Base-by-base conservation (phyloP, 2,888 invertebrate genomes). In the Acronicta psi region DNA sequence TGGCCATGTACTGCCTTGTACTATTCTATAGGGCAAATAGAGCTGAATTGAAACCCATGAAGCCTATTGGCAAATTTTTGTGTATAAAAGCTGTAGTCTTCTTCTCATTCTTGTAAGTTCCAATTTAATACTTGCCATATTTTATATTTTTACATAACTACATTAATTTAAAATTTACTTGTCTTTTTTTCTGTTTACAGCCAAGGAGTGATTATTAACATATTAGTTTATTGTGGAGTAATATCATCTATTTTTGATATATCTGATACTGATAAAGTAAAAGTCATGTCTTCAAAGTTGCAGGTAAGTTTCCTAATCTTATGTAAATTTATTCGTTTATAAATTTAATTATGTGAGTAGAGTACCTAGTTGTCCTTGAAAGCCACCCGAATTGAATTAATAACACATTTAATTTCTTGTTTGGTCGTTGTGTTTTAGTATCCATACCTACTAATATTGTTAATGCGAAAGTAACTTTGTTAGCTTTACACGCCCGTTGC, bases 31-130 rank as follows among this genome's bases (percentile, higher is more conserved):
- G 96, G 88, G 98, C 98, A 5, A 98, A 98, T 86, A 96, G 96
- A 79, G 96, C 96, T 54, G 98, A 98, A 87, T 91, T 99, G 44
- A 96, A 96, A 76, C 98, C 99, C 6, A 98, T 99, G 97, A 97
- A 97, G 83, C 99, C 99, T 0, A 95, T 99, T 70, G 97, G 98
- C 44, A 99, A 99, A 91, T 99, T 99, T 93, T 94, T 99, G 51
- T 99, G 99, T 89, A 99, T 99, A 77, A 99, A 99, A 94, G 98
- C 98, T 73, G 99, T 99, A 53, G 98, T 99, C 20, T 99, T 99
- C 95, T 98, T 99, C 88, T 99, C 99, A 44, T 99, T 99, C 93
- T 99, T 99, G 99, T 99, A 96, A 97, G 98, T 96, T 45, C 59
- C 57, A n/a, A n/a, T n/a, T n/a, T n/a, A 1, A 34, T 7, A n/a